Conservation (phyloP, 2,888 invertebrate species). For the Latrodectus elegans region DNA sequence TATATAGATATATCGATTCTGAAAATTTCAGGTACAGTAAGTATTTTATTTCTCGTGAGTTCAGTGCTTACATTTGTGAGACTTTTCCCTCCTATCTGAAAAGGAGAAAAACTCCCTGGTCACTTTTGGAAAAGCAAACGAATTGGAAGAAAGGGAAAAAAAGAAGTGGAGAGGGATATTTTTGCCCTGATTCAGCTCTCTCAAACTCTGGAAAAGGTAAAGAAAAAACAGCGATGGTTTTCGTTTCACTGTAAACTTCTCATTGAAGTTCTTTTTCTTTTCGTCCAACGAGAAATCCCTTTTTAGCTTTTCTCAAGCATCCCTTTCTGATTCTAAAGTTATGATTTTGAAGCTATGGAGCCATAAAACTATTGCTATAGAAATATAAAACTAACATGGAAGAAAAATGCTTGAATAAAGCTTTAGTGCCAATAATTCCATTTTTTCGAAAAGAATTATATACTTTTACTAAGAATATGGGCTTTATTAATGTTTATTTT, state of each 20-base stretch:
- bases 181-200: conserved; percentile 2
- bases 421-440: too few relatives aligned
- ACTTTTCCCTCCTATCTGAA: background rate
- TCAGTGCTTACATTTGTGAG: background rate
- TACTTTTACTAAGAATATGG: too few relatives aligned
- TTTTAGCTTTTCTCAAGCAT: background rate
- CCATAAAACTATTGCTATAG: background rate
- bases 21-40: background rate
- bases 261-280: background rate
- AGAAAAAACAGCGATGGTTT: background rate
- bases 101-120: background rate
- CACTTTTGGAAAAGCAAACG: conserved; percentile 5
- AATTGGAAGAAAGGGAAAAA: background rate
- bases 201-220: background rate
- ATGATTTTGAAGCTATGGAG: background rate
- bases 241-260: background rate
- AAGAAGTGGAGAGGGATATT: background rate
- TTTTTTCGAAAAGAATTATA: too few relatives aligned
- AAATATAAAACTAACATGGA: background rate
- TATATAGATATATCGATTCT: background rate
- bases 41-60: background rate
- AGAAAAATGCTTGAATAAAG: too few relatives aligned
- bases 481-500: too few relatives aligned
- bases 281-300: background rate
- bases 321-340: background rate